A percentile compares a stretch with the other conserved stretches of the same genome.
Conservation (phyloP, 2,888 invertebrate species). For the Synanthedon andrenaeformis region DNA sequence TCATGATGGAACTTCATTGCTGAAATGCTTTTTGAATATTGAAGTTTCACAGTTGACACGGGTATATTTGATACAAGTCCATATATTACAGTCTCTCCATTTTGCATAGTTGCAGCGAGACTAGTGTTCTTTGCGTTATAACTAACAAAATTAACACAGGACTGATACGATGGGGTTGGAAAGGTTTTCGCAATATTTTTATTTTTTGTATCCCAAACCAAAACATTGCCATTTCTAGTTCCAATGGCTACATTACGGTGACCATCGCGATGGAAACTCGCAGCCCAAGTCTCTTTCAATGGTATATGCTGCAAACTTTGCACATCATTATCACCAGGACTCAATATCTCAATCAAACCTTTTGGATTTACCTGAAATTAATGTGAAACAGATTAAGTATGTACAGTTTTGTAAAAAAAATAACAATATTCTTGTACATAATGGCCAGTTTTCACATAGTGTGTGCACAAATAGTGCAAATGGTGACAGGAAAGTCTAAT, state of each 20-base stretch:
- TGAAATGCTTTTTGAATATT: conserved; percentile 53
- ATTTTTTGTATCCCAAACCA: conserved; percentile 64
- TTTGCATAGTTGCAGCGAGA: conserved; percentile 56
- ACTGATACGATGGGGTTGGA: conserved; percentile 45
- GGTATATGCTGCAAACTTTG: conserved; percentile 58
- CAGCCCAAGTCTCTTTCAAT: conserved; percentile 57
- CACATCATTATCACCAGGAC: conserved; percentile 50
- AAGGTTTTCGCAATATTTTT: conserved; percentile 59
- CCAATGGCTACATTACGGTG: conserved; percentile 59
- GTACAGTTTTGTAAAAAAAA: background rate
- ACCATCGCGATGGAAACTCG: conserved; percentile 57
- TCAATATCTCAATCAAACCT: conserved; percentile 54
- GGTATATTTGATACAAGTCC: conserved; percentile 63
- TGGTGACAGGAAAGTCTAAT: too few species aligned
- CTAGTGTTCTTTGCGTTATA: conserved; percentile 61
- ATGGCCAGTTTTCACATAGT: too few species aligned
- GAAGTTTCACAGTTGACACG: conserved; percentile 47
- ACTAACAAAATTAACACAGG: conserved; percentile 48
- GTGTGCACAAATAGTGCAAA: background rate
- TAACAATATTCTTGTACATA: too few species aligned
- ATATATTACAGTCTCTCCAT: conserved; percentile 62
- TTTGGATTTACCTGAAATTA: conserved; percentile 54
- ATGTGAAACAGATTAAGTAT: background rate
- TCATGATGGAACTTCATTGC: conserved; percentile 64
- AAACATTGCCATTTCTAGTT: conserved; percentile 53